Evolutionary conservation across 2,113 vertebrate species (phyloP).

Genomic region (Dromaius novaehollandiae): DNA sequence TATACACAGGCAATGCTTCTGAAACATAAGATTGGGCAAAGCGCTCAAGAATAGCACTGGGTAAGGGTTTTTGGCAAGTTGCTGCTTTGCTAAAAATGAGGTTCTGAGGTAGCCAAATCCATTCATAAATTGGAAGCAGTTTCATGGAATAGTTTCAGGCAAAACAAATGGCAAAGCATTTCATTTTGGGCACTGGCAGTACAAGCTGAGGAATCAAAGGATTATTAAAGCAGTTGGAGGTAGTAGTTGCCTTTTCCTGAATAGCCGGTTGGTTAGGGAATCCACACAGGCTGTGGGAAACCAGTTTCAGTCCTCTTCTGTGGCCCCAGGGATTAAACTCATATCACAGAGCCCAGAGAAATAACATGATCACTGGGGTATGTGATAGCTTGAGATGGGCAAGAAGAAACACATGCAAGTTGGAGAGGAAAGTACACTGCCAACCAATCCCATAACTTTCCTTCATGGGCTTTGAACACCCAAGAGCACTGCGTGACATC

Average conservation of each 20-base stretch:
- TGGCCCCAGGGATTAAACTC: not conserved
- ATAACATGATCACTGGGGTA: not conserved
- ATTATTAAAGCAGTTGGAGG: slow-evolving; percentile 60
- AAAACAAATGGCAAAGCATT: slow-evolving; percentile 66
- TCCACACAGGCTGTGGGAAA: slow-evolving; percentile 28
- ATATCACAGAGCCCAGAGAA: not conserved
- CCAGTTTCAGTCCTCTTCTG: slow-evolving; percentile 7
- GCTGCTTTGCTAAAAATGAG: slow-evolving; percentile 34
- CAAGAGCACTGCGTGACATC: slow-evolving; percentile 2
- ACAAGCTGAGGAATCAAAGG: slow-evolving; percentile 65
- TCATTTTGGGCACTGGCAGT: slow-evolving; percentile 68
- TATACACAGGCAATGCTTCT: slow-evolving; percentile 3
- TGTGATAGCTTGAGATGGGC: not conserved
- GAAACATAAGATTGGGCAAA: slow-evolving; percentile 57
- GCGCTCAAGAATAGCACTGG: slow-evolving; percentile 25
- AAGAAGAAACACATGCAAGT: not conserved
- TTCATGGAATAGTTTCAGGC: slow-evolving; percentile 71
- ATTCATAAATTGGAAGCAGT: slow-evolving; percentile 69
- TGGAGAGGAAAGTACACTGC: not conserved
- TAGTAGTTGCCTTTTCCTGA: slow-evolving; percentile 44
- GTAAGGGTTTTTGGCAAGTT: slow-evolving; percentile 59
- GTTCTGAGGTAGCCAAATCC: slow-evolving; percentile 67
- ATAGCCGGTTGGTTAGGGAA: slow-evolving; percentile 5
- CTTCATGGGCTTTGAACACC: not conserved
- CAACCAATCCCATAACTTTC: not conserved